These are phyloP conservation scores for Casuarius casuarius DNA, from an alignment of 2,113 vertebrate species.

Conservation along the genomic window DNA sequence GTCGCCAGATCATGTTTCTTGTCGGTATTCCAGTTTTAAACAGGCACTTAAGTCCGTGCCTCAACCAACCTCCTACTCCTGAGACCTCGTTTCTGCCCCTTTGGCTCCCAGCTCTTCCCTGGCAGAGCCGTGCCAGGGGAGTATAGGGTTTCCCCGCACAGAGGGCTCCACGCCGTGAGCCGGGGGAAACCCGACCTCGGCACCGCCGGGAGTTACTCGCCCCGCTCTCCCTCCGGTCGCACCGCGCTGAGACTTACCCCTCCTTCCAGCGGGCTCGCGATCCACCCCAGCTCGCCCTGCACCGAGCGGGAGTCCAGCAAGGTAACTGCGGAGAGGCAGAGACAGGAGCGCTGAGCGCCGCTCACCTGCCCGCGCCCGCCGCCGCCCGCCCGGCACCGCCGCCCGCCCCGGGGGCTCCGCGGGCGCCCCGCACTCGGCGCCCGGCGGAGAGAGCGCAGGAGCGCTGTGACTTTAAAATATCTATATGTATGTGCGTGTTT, in stretches of 20 bases:
- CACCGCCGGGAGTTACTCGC: no score
- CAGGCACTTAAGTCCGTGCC: constrained; percentile 51
- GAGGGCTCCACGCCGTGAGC: constrained; percentile 87
- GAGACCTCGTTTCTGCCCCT: constrained; percentile 79
- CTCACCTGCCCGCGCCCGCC: no score
- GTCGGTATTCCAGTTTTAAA: constrained; percentile 72
- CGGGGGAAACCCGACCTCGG: constrained; percentile 83
- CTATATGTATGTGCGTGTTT: no score
- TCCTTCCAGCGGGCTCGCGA: constrained; percentile 96
- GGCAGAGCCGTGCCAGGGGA: constrained; percentile 76
- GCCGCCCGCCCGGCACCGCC: no score
- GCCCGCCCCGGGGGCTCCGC: no score
- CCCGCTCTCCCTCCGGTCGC: no score
- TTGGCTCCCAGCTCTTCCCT: constrained; percentile 80
- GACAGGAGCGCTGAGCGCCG: not conserved
- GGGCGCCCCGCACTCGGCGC: no score
- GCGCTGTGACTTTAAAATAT: no score
- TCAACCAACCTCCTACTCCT: constrained; percentile 76
- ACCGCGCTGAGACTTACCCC: constrained; percentile 83
- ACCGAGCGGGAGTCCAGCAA: constrained; percentile 97
- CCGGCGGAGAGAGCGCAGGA: no score
- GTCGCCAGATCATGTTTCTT: constrained; percentile 68
- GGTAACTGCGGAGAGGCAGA: constrained; percentile 86
- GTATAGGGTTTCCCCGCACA: constrained; percentile 95
- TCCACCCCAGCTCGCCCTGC: constrained; percentile 97